Evolutionary conservation across 1,140 invertebrate species (phyloP).

Genomic region (Drosophila serrata): DNA sequence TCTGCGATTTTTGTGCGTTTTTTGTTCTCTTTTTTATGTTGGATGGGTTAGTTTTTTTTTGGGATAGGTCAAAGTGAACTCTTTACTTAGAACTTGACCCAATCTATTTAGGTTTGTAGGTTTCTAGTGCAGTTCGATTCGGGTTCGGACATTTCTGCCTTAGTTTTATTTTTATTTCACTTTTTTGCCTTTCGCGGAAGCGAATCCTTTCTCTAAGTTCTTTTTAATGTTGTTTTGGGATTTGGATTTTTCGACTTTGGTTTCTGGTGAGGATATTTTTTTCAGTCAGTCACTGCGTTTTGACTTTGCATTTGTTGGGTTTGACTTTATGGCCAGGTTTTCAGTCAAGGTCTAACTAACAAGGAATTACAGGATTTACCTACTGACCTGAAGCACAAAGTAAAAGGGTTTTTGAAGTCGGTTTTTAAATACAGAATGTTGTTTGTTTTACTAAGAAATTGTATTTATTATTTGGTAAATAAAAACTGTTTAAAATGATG

Average conservation of each 20-base stretch:
- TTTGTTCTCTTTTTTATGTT: constrained; percentile 21
- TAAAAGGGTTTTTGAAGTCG: not conserved
- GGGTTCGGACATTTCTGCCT: constrained; percentile 10
- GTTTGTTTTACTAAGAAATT: no score
- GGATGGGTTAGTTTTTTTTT: constrained; percentile 41
- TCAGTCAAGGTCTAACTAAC: constrained; percentile 38
- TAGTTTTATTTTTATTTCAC: constrained; percentile 16
- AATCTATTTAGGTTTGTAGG: constrained; percentile 79
- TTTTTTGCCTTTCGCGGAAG: constrained; percentile 43
- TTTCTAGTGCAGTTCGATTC: constrained; percentile 68
- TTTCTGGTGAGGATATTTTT: constrained; percentile 22
- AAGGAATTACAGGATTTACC: not conserved
- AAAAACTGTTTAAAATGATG: not conserved
- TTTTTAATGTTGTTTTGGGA: constrained; percentile 46
- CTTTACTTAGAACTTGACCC: constrained; percentile 59
- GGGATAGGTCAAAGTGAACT: constrained; percentile 23
- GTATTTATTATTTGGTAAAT: not conserved
- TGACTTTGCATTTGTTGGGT: constrained; percentile 78
- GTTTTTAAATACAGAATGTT: not conserved
- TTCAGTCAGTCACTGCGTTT: constrained; percentile 52
- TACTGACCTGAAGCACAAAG: not conserved
- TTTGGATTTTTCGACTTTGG: constrained; percentile 14
- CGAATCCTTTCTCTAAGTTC: constrained; percentile 32
- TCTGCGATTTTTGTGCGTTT: constrained; percentile 36
- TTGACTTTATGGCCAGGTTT: constrained; percentile 68